Conservation (phyloP, 2,888 invertebrate species). For the Spatulosminthurus flaviceps region DNA sequence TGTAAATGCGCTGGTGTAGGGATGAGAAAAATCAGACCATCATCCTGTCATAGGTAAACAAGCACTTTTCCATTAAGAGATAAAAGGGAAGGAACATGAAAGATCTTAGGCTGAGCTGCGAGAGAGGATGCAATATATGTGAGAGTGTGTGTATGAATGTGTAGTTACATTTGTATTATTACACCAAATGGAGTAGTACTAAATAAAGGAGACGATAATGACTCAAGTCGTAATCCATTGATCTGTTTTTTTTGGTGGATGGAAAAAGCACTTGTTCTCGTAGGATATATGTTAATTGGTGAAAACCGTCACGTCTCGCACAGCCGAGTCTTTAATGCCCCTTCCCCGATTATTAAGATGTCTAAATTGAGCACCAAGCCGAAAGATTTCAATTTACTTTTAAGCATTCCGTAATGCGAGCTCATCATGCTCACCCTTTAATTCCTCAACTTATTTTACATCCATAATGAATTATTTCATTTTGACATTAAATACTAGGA, state of each 20-base stretch:
- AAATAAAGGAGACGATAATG: slow-evolving; percentile 21
- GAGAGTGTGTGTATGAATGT: background rate
- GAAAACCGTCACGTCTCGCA: slow-evolving; percentile 37
- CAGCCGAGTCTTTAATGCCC: slow-evolving; percentile 13
- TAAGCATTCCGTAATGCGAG: background rate
- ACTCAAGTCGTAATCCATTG: slow-evolving; percentile 36
- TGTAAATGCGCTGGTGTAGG: slow-evolving; percentile 24
- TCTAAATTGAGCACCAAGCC: slow-evolving; percentile 43
- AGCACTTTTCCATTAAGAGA: slow-evolving; percentile 9
- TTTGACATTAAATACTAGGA: slow-evolving; percentile 16
- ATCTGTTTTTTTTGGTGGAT: slow-evolving; percentile 29
- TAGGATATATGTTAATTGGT: slow-evolving; percentile 40
- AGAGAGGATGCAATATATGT: background rate
- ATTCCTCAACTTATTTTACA: background rate
- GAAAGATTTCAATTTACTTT: slow-evolving; percentile 48
- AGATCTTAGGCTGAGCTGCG: background rate
- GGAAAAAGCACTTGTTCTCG: background rate
- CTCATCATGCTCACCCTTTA: slow-evolving; percentile 24
- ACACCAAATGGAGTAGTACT: background rate
- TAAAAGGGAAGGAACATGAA: background rate
- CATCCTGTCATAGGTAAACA: slow-evolving; percentile 9
- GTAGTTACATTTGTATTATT: background rate
- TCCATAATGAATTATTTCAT: slow-evolving; percentile 26
- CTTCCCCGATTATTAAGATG: slow-evolving; percentile 44
- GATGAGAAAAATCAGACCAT: background rate